Evolutionary conservation across 2,113 vertebrate species (phyloP).

Genomic region (Patagioenas fasciata): DNA sequence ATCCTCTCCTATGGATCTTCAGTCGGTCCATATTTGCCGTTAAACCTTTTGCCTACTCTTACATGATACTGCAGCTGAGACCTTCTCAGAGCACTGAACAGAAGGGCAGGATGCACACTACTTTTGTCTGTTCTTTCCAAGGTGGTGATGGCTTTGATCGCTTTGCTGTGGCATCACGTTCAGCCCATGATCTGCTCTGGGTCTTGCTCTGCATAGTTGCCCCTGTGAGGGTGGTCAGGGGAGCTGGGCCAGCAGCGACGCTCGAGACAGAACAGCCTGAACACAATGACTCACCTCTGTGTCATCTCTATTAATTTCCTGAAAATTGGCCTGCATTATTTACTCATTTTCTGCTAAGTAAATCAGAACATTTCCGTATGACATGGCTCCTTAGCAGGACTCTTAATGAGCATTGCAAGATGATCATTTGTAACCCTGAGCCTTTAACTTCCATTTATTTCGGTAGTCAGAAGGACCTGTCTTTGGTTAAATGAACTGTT

Average conservation of each 20-base stretch:
- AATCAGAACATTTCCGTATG: background rate
- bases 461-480: background rate
- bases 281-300: background rate
- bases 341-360: background rate
- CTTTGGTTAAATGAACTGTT: background rate
- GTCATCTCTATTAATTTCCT: background rate
- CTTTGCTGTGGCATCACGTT: background rate
- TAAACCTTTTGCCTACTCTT: background rate
- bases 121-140: background rate
- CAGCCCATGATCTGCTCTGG: background rate
- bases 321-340: background rate
- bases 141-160: background rate
- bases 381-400: background rate
- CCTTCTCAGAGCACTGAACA: background rate
- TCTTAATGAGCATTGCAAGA: background rate
- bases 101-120: background rate
- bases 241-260: background rate
- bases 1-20: background rate
- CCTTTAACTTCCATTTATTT: background rate
- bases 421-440: background rate
- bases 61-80: background rate
- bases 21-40: background rate
- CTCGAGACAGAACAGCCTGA: background rate
- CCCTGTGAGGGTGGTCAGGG: background rate
- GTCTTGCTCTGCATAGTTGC: background rate